Evolutionary conservation across 2,113 vertebrate genomes (phyloP).

Genomic region (Mirza zaza): DNA sequence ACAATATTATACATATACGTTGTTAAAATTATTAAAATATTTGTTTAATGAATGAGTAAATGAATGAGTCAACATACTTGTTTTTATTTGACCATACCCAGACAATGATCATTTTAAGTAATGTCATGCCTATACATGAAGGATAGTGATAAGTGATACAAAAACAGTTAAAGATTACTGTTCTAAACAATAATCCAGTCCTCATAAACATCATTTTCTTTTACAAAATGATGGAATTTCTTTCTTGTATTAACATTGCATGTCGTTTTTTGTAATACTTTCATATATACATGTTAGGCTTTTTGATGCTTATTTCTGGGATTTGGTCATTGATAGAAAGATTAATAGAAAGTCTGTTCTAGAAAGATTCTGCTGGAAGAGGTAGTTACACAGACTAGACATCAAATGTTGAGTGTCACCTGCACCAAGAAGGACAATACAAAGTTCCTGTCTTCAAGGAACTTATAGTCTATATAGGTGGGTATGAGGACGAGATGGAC

Average conservation of each 20-base stretch:
- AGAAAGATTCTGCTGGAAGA: neutral
- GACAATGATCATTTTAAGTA: fast-evolving
- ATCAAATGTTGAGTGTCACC: no score
- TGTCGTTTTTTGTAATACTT: neutral
- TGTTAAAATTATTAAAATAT: neutral
- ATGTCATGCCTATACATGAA: fast-evolving
- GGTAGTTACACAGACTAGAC: neutral
- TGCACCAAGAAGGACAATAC: neutral
- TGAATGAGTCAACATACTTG: neutral
- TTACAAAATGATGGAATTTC: neutral
- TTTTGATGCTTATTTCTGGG: neutral
- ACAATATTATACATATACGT: no score
- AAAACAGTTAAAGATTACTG: neutral
- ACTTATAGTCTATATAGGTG: neutral
- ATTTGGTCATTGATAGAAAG: neutral
- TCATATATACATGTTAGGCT: neutral
- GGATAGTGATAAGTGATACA: no score
- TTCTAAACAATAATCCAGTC: neutral
- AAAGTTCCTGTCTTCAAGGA: neutral
- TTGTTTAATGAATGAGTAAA: neutral
- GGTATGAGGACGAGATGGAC: fast-evolving
- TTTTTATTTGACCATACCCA: neutral
- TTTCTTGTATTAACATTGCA: neutral
- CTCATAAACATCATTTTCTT: neutral
- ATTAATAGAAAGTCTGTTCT: neutral